Conservation (phyloP, 1,140 invertebrate genomes). For the Mylabris phalerata region DNA sequence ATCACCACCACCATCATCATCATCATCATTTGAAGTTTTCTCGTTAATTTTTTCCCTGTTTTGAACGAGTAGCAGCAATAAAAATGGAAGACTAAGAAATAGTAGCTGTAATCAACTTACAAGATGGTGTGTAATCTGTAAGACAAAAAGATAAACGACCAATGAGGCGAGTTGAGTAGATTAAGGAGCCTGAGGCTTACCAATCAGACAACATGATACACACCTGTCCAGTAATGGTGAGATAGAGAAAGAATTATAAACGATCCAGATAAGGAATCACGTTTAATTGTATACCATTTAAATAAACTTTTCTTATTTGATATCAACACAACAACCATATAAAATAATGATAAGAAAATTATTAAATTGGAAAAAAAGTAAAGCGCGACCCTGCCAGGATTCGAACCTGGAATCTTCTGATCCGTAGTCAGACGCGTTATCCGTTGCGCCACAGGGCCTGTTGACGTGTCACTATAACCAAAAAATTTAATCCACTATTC, state of each 20-base stretch:
- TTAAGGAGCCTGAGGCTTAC: conserved; percentile 18
- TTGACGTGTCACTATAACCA: conserved; percentile 5
- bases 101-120: conserved; percentile 17
- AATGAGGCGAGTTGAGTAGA: conserved; percentile 7
- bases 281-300: not conserved
- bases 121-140: conserved; percentile 22
- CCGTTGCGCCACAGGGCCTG: conserved; percentile 81
- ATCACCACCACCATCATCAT: not conserved
- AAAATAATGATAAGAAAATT: not conserved
- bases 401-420: conserved; percentile 88
- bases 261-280: not conserved
- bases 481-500: not conserved
- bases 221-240: conserved; percentile 19
- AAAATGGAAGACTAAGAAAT: no score
- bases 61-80: no score
- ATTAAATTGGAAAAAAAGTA: not conserved
- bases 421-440: conserved; percentile 90
- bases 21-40: conserved; percentile 9
- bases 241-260: conserved; percentile 11
- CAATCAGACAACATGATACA: conserved; percentile 21
- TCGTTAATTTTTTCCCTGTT: no score
- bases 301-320: not conserved
- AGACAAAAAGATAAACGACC: conserved; percentile 23
- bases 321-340: not conserved
- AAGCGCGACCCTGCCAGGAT: conserved; percentile 69